A percentile compares a stretch with the other conserved stretches of the same genome.
These are phyloP conservation scores for Phalacrocorax aristotelis DNA, from an alignment of 2,113 vertebrate genomes.

Conservation along the genomic window DNA sequence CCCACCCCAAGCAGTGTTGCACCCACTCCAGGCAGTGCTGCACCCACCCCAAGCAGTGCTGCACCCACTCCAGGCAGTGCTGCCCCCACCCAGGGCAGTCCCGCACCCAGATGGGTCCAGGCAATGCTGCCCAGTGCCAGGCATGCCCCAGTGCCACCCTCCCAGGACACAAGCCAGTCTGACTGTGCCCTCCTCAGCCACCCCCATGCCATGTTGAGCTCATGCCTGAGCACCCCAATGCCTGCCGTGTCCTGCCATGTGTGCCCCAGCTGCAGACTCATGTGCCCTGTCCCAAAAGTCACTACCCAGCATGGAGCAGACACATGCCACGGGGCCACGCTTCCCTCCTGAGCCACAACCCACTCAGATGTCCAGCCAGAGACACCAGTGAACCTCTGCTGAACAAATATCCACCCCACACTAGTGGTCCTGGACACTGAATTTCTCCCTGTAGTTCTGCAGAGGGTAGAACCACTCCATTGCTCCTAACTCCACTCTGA, in stretches of 20 bases:
- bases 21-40: background rate
- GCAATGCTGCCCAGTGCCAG: background rate
- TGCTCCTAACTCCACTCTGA: background rate
- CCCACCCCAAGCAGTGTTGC: background rate
- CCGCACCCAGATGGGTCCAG: too few relatives aligned
- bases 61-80: too few relatives aligned
- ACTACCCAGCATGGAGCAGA: background rate
- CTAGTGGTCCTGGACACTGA: fast-evolving
- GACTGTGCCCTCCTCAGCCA: fast-evolving
- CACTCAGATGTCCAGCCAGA: background rate
- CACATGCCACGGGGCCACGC: fast-evolving
- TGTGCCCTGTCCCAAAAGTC: background rate
- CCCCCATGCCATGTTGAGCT: background rate
- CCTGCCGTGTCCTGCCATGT: background rate
- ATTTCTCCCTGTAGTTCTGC: background rate
- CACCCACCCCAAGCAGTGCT: background rate
- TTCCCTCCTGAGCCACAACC: background rate
- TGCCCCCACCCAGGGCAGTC: too few relatives aligned
- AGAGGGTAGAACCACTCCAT: background rate
- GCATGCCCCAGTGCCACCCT: background rate
- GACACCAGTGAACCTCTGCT: fast-evolving
- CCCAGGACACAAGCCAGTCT: background rate
- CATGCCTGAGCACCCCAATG: fast-evolving
- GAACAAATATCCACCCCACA: fast-evolving
- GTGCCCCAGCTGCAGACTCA: fast-evolving